These are phyloP conservation scores for Drosophila willistoni DNA, from an alignment of 1,140 invertebrate species.

Conservation along the genomic window DNA sequence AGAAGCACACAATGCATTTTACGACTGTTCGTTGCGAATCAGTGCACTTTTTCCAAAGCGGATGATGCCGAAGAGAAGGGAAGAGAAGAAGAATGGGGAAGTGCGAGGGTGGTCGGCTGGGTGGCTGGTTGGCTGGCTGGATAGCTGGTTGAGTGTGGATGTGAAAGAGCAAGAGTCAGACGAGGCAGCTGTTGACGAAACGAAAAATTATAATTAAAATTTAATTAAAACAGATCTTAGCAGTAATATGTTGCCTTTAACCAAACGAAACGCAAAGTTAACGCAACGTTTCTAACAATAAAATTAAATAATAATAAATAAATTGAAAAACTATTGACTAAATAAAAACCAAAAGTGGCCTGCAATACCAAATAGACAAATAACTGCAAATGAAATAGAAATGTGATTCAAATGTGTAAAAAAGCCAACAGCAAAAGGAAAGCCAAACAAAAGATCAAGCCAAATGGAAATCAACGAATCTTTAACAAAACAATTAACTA, in stretches of 20 bases:
- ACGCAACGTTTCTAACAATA: slow-evolving; percentile 74
- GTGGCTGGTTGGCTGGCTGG: background rate
- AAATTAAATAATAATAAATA: slow-evolving; percentile 38
- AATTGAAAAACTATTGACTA: slow-evolving; percentile 20
- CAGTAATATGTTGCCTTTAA: slow-evolving; percentile 73
- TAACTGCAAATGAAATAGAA: slow-evolving; percentile 27
- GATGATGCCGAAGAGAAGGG: background rate
- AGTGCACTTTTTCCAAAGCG: slow-evolving; percentile 38
- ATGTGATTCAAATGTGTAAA: slow-evolving; percentile 72
- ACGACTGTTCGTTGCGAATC: slow-evolving; percentile 64
- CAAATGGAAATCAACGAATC: slow-evolving; percentile 70
- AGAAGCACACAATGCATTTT: slow-evolving; percentile 40
- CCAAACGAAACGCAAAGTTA: slow-evolving; percentile 69
- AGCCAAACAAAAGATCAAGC: slow-evolving; percentile 37
- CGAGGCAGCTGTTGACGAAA: slow-evolving; percentile 24
- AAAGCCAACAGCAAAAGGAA: slow-evolving; percentile 15
- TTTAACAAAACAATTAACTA: slow-evolving; percentile 55
- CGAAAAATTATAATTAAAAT: slow-evolving; percentile 54
- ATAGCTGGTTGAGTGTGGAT: background rate
- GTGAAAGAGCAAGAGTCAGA: slow-evolving; percentile 2
- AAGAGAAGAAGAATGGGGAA: background rate
- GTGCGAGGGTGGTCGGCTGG: background rate
- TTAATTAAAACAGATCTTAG: slow-evolving; percentile 61
- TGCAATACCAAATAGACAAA: slow-evolving; percentile 56
- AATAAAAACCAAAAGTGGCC: slow-evolving; percentile 71